Evolutionary conservation across 1,140 invertebrate genomes (phyloP).

Genomic region (Aphaenogaster ashmeadi): DNA sequence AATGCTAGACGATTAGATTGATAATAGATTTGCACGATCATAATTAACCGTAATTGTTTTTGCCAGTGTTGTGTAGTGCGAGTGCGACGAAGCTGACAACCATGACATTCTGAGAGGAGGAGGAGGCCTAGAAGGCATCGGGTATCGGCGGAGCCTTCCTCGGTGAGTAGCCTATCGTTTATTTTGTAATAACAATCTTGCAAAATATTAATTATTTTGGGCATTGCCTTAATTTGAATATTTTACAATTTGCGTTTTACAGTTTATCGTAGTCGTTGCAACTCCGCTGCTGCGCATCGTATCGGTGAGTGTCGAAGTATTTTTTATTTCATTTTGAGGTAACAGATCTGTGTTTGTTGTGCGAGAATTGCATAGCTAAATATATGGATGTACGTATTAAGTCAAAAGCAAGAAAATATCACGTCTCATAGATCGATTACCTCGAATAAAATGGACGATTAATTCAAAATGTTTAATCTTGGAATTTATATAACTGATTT

Average conservation of each 20-base stretch:
- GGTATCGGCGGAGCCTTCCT: not conserved
- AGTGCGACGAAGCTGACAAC: not conserved
- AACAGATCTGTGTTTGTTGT: not conserved
- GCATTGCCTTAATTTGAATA: not conserved
- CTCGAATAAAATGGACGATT: not conserved
- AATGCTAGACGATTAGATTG: not conserved
- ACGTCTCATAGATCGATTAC: not conserved
- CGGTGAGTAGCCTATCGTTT: not conserved
- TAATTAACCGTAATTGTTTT: constrained; percentile 3
- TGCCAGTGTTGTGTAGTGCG: not conserved
- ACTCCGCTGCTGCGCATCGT: not conserved
- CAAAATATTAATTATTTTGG: not conserved
- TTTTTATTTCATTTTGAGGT: not conserved
- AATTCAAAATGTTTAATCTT: not conserved
- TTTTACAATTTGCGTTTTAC: not conserved
- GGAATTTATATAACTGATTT: not conserved
- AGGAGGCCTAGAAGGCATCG: not conserved
- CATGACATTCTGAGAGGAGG: not conserved
- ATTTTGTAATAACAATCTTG: not conserved
- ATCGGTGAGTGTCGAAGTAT: not conserved
- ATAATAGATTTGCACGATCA: not conserved
- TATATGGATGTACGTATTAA: not conserved
- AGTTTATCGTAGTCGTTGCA: not conserved
- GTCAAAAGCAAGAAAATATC: not conserved
- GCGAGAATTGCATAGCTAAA: not conserved